phyloP scores from a whole-genome alignment of 2,888 invertebrate genomes.

The Ctena decussata region DNA sequence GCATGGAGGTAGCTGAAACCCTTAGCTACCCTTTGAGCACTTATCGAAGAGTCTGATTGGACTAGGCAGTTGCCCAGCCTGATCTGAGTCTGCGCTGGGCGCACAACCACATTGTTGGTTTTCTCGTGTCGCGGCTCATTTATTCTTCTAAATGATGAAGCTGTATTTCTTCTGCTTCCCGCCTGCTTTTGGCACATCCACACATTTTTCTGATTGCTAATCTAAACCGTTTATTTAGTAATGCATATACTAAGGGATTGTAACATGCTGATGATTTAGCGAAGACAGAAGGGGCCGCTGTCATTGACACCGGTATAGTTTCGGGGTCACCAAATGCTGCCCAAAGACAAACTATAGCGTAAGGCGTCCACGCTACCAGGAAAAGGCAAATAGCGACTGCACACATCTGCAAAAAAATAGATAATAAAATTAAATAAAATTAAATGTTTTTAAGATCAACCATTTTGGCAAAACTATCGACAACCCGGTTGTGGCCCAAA shows the following conservation, averaged over 20 bases:
- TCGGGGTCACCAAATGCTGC: conserved; percentile 7
- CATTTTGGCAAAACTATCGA: too few species aligned
- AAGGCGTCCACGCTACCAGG: conserved; percentile 74
- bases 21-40: too few species aligned
- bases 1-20: too few species aligned
- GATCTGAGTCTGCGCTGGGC: too few species aligned
- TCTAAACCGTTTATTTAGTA: conserved; percentile 63
- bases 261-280: conserved; percentile 73
- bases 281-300: conserved; percentile 65
- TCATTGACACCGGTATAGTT: conserved; percentile 30
- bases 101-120: too few species aligned
- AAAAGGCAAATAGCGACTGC: conserved; percentile 62
- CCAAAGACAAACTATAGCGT: conserved; percentile 68
- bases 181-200: conserved; percentile 29
- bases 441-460: not conserved
- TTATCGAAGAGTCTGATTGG: too few species aligned
- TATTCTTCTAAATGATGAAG: conserved; percentile 31
- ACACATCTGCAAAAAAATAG: conserved; percentile 67
- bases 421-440: not conserved
- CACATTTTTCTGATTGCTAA: conserved; percentile 51
- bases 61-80: too few species aligned
- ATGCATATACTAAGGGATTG: conserved; percentile 73
- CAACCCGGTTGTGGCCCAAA: too few species aligned
- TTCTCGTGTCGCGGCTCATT: too few species aligned
- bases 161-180: conserved; percentile 23